Evolutionary conservation across 1,140 invertebrate species (phyloP).

Genomic region (Pectinophora gossypiella): DNA sequence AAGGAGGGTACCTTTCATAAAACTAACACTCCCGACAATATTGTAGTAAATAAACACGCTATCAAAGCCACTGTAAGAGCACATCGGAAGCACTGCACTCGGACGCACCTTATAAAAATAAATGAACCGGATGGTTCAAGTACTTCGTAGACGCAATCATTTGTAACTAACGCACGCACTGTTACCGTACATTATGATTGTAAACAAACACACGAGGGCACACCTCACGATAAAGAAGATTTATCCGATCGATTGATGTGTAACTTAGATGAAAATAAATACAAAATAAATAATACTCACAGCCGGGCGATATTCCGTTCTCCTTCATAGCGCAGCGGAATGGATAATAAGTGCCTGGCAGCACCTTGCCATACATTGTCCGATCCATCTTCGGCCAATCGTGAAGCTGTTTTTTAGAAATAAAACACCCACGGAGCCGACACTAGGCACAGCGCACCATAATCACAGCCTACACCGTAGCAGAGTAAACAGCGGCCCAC

Average conservation of each 20-base stretch:
- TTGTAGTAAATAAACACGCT: slow-evolving; percentile 35
- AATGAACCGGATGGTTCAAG: slow-evolving; percentile 32
- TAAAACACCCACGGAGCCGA: slow-evolving; percentile 57
- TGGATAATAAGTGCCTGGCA: slow-evolving; percentile 86
- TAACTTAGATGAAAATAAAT: slow-evolving; percentile 5
- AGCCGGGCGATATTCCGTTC: slow-evolving; percentile 88
- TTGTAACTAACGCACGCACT: slow-evolving; percentile 25
- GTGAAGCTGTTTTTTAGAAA: slow-evolving; percentile 43
- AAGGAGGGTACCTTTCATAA: slow-evolving; percentile 17
- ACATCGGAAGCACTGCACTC: slow-evolving; percentile 29
- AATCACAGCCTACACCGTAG: slow-evolving; percentile 59
- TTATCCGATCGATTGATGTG: not conserved
- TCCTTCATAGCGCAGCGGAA: slow-evolving; percentile 85
- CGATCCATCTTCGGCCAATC: slow-evolving; percentile 82
- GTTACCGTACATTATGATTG: slow-evolving; percentile 12
- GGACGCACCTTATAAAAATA: slow-evolving; percentile 45
- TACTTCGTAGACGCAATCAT: slow-evolving; percentile 22
- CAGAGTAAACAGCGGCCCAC: slow-evolving; percentile 37
- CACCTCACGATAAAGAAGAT: not conserved
- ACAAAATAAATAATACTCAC: slow-evolving; percentile 79
- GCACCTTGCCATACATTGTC: slow-evolving; percentile 89
- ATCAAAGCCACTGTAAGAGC: slow-evolving; percentile 8
- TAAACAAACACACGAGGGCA: slow-evolving; percentile 33
- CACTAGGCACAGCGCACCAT: slow-evolving; percentile 55
- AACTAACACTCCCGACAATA: slow-evolving; percentile 15